Conservation (phyloP, 2,113 vertebrate genomes). For the Periophthalmodon schlosseri region DNA sequence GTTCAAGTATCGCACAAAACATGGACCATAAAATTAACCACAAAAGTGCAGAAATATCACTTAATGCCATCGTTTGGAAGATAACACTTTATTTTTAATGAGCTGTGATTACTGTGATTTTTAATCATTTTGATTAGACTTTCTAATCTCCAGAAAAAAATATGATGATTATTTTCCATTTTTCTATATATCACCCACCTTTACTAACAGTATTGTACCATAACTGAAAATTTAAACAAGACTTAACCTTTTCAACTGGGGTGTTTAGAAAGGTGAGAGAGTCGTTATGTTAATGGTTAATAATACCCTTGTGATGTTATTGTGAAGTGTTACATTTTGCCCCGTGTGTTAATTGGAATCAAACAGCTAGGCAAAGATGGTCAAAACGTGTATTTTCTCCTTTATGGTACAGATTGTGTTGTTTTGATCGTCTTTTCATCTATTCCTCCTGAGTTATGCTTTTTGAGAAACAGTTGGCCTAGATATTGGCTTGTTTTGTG, state of each 20-base stretch:
- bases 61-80: too few relatives aligned
- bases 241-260: not conserved
- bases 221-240: not conserved
- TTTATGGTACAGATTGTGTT: not conserved
- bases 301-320: slow-evolving; percentile 24
- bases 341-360: slow-evolving; percentile 48
- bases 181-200: too few relatives aligned
- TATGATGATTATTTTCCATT: too few relatives aligned
- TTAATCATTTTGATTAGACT: too few relatives aligned
- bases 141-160: too few relatives aligned
- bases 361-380: slow-evolving; percentile 22
- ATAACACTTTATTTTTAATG: too few relatives aligned
- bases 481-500: not conserved
- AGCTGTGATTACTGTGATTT: too few relatives aligned
- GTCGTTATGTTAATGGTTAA: slow-evolving; percentile 34
- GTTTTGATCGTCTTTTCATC: not conserved
- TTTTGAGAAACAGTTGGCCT: not conserved
- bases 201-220: not conserved
- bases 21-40: too few relatives aligned
- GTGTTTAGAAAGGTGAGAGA: not conserved
- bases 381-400: slow-evolving; percentile 10
- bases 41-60: too few relatives aligned
- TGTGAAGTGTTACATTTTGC: slow-evolving; percentile 20
- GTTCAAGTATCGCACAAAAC: too few relatives aligned
- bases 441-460: not conserved